These are phyloP conservation scores for Volucella inflata DNA, from an alignment of 2,888 invertebrate species.

Conservation along the genomic window DNA sequence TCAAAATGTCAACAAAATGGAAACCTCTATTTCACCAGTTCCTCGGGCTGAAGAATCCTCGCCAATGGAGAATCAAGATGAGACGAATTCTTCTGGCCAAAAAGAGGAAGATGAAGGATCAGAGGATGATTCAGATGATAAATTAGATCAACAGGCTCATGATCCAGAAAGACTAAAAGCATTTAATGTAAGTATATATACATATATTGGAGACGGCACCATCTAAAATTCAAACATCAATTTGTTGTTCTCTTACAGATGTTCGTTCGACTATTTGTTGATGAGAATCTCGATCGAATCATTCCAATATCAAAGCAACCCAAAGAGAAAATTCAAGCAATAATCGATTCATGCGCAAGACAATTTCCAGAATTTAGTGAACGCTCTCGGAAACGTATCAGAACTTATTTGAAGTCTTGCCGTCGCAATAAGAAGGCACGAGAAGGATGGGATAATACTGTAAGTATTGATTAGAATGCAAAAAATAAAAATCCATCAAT, in stretches of 20 bases:
- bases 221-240: neutral
- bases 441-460: slow-evolving; percentile 94
- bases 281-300: slow-evolving; percentile 97
- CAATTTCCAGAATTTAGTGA: slow-evolving; percentile 99
- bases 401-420: slow-evolving; percentile 98
- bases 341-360: slow-evolving; percentile 97
- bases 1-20: slow-evolving; percentile 85
- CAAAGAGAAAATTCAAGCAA: slow-evolving; percentile 98
- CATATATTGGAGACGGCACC: neutral
- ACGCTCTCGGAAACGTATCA: slow-evolving; percentile 95
- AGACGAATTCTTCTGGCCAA: slow-evolving; percentile 94
- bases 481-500: neutral
- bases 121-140: slow-evolving; percentile 95
- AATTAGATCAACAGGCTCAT: slow-evolving; percentile 93
- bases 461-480: slow-evolving; percentile 84
- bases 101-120: slow-evolving; percentile 92
- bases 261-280: slow-evolving; percentile 98
- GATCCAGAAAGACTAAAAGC: slow-evolving; percentile 98
- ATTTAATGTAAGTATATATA: slow-evolving; percentile 95
- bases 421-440: slow-evolving; percentile 96
- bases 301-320: slow-evolving; percentile 99
- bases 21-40: slow-evolving; percentile 83
- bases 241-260: slow-evolving; percentile 87
- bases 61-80: slow-evolving; percentile 87
- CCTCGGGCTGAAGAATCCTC: slow-evolving; percentile 87